phyloP scores from a whole-genome alignment of 2,113 vertebrate genomes.

The Conger conger region DNA sequence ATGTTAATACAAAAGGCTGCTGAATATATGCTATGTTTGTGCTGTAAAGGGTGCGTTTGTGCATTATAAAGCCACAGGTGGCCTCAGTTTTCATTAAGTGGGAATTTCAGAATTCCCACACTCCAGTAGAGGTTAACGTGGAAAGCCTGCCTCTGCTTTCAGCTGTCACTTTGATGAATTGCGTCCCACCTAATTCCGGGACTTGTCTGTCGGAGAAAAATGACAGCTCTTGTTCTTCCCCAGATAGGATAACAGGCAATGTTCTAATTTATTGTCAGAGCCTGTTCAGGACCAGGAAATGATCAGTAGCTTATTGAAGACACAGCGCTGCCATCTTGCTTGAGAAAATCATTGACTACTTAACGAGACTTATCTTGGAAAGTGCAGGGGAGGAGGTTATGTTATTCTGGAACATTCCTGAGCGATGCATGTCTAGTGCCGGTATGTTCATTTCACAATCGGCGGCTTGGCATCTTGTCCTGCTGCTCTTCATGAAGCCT shows the following conservation, averaged over 20 bases:
- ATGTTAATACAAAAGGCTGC: neutral
- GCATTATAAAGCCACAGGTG: neutral
- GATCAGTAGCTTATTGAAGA: conserved; percentile 9
- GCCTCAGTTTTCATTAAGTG: neutral
- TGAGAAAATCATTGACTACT: conserved; percentile 23
- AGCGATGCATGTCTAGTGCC: conserved; percentile 50
- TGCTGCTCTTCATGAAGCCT: neutral
- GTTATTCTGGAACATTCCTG: conserved; percentile 62
- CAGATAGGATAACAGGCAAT: neutral
- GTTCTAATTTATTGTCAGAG: neutral
- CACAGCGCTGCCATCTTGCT: conserved; percentile 16
- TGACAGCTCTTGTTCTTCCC: neutral
- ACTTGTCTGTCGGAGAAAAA: conserved; percentile 8
- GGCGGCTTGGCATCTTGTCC: neutral
- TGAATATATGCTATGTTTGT: neutral
- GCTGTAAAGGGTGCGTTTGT: neutral
- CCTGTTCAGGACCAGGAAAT: neutral
- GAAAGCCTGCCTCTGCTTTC: neutral
- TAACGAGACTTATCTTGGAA: conserved; percentile 45
- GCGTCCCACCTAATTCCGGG: conserved; percentile 26
- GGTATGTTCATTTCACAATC: conserved; percentile 29
- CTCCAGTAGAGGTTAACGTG: neutral
- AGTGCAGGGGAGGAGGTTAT: conserved; percentile 58
- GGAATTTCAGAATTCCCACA: neutral
- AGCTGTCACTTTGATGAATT: conserved; percentile 16